These are phyloP conservation scores for Melanostoma mellinum DNA, from an alignment of 2,888 invertebrate genomes.

Conservation along the genomic window DNA sequence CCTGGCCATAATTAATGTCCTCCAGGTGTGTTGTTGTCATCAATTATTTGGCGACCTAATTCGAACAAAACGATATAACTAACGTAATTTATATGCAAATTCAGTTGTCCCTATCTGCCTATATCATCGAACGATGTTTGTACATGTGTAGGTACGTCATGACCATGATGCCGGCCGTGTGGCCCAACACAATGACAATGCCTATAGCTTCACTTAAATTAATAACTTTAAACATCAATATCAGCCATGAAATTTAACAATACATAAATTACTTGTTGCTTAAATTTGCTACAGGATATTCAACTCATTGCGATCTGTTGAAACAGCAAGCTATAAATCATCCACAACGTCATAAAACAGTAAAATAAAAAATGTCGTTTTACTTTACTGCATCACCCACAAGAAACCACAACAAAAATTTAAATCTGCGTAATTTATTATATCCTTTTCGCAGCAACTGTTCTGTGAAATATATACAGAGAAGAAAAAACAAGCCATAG, in stretches of 20 bases:
- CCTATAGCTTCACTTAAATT: no score
- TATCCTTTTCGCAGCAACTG: slow-evolving; percentile 1
- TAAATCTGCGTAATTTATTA: slow-evolving; percentile 65
- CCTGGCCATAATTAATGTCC: no score
- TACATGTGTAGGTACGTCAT: no score
- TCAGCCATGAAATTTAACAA: slow-evolving; percentile 2
- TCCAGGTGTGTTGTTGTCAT: no score
- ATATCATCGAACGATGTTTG: no score
- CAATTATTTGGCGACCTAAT: no score
- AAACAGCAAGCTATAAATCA: slow-evolving; percentile 29
- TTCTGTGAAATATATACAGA: background rate
- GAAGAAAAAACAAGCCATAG: background rate
- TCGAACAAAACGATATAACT: no score
- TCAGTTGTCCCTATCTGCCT: no score
- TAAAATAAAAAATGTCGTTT: slow-evolving; percentile 39
- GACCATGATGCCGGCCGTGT: no score
- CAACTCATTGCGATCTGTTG: slow-evolving; percentile 2
- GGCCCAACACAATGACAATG: no score
- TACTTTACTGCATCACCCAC: slow-evolving; percentile 15
- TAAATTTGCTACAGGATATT: background rate
- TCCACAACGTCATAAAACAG: slow-evolving; percentile 48
- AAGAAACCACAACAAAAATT: slow-evolving; percentile 47
- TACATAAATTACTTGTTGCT: slow-evolving; percentile 33
- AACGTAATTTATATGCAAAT: no score
- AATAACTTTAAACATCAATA: no score